Evolutionary conservation across 2,888 invertebrate genomes (phyloP).

Genomic region (Heliconius ismenius): DNA sequence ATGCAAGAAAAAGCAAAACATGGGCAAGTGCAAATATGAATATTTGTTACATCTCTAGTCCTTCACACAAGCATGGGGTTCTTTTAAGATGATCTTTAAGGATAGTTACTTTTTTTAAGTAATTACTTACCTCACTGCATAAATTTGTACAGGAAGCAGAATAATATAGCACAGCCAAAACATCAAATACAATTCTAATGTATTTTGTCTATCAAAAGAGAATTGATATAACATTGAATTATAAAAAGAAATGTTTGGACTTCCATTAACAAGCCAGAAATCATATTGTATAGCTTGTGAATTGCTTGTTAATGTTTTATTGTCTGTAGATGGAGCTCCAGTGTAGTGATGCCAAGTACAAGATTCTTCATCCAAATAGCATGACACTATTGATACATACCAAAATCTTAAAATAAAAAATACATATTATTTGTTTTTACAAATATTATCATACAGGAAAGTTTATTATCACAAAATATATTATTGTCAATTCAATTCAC

Average conservation of each 20-base stretch:
- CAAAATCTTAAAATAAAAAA: constrained; percentile 86
- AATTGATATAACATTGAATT: constrained; percentile 97
- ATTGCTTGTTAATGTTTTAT: constrained; percentile 60
- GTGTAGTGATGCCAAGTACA: constrained; percentile 92
- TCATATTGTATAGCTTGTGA: constrained; percentile 86
- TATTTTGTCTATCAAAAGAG: constrained; percentile 97
- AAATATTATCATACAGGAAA: not conserved
- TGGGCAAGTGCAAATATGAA: too few species aligned
- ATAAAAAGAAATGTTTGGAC: constrained; percentile 92
- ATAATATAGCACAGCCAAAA: constrained; percentile 94
- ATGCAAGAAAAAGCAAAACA: too few species aligned
- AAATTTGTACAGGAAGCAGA: constrained; percentile 93
- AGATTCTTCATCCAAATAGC: constrained; percentile 89
- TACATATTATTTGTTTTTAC: not conserved
- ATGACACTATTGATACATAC: constrained; percentile 97
- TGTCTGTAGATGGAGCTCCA: constrained; percentile 63
- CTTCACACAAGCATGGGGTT: too few species aligned
- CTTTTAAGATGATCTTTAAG: too few species aligned
- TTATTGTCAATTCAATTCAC: not conserved
- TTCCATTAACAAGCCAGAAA: constrained; percentile 97
- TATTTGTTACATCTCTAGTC: too few species aligned
- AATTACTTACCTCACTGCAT: constrained; percentile 85
- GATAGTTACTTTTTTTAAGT: constrained; percentile 28
- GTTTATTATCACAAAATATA: not conserved
- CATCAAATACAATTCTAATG: constrained; percentile 93